Evolutionary conservation across 2,888 invertebrate species (phyloP).

Genomic region (Thymelicus acteon): DNA sequence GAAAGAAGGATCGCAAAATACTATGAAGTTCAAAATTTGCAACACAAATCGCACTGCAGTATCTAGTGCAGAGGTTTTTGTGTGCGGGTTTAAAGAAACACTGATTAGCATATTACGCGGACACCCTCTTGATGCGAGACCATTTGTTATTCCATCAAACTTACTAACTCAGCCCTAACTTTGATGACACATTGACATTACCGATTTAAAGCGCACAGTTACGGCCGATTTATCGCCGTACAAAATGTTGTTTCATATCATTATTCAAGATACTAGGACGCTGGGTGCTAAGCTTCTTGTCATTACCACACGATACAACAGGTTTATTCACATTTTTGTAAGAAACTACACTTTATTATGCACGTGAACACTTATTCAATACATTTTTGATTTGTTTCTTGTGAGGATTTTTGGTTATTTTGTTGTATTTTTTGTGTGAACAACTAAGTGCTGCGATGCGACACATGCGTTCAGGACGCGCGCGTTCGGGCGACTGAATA

Average conservation of each 20-base stretch:
- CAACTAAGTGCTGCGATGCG: slow-evolving; percentile 41
- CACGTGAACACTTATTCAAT: slow-evolving; percentile 46
- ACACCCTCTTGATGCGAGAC: slow-evolving; percentile 61
- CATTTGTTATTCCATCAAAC: slow-evolving; percentile 50
- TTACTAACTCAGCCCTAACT: slow-evolving; percentile 55
- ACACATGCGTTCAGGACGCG: slow-evolving; percentile 55
- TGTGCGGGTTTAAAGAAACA: slow-evolving; percentile 78
- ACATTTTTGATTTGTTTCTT: slow-evolving; percentile 53
- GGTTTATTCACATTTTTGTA: slow-evolving; percentile 47
- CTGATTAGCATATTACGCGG: slow-evolving; percentile 80
- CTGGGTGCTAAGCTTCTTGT: slow-evolving; percentile 58
- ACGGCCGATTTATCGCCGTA: slow-evolving; percentile 73
- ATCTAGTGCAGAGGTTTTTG: slow-evolving; percentile 83
- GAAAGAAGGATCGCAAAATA: slow-evolving; percentile 21
- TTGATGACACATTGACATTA: slow-evolving; percentile 74
- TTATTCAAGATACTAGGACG: slow-evolving; percentile 65
- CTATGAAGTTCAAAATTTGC: slow-evolving; percentile 65
- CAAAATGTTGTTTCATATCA: slow-evolving; percentile 78
- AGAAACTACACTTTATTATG: slow-evolving; percentile 43
- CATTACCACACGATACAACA: slow-evolving; percentile 49
- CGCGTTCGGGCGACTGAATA: slow-evolving; percentile 68
- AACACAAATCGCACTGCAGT: slow-evolving; percentile 84
- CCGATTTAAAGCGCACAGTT: slow-evolving; percentile 73
- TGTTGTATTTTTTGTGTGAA: slow-evolving; percentile 58
- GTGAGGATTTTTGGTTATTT: slow-evolving; percentile 68